Percentiles rank a stretch among this genome's conserved stretches.
Conservation (phyloP, 2,888 invertebrate genomes). For the Eueremaeus valkanovi region DNA sequence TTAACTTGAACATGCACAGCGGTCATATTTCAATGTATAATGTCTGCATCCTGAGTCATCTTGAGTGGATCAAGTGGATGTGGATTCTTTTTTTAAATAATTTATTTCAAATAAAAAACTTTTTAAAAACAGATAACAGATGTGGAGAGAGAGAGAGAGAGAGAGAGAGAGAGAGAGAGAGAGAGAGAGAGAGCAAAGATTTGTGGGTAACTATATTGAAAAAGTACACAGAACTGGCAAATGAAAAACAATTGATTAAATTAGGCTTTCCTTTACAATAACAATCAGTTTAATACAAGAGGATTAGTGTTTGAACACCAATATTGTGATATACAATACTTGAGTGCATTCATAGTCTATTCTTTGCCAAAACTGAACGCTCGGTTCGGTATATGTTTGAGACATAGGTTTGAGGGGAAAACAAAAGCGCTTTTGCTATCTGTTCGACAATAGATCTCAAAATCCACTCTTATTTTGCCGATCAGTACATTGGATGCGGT, state of each 20-base stretch:
- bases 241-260: conserved; percentile 21
- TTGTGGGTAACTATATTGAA: not conserved
- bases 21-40: too few relatives aligned
- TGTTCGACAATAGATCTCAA: not conserved
- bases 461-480: not conserved
- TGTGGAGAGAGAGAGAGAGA: too few relatives aligned
- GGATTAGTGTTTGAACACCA: conserved; percentile 22
- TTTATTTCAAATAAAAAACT: too few relatives aligned
- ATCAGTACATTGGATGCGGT: not conserved
- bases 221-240: not conserved
- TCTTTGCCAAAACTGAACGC: not conserved
- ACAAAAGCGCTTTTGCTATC: not conserved
- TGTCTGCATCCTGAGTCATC: too few relatives aligned
- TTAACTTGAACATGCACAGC: too few relatives aligned
- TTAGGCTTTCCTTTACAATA: conserved; percentile 22
- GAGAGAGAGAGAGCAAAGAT: too few relatives aligned
- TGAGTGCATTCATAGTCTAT: not conserved
- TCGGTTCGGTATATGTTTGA: not conserved
- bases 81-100: too few relatives aligned
- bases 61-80: too few relatives aligned
- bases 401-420: not conserved
- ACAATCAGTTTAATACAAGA: conserved; percentile 20
- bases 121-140: too few relatives aligned
- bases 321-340: conserved; percentile 18
- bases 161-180: too few relatives aligned